These are phyloP conservation scores for Pherbina coryleti DNA, from an alignment of 2,888 invertebrate species.

Conservation along the genomic window DNA sequence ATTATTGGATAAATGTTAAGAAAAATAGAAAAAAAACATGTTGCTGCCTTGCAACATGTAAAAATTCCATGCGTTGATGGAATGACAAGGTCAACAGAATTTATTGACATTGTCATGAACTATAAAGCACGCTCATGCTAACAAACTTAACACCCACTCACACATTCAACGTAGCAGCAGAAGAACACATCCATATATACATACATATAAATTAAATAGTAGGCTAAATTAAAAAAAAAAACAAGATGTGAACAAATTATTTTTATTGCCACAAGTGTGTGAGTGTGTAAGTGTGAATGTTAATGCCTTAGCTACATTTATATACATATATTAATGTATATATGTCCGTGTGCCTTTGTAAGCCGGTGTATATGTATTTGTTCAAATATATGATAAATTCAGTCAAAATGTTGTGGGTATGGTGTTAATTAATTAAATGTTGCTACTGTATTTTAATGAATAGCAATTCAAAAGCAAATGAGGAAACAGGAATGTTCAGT, in stretches of 20 bases:
- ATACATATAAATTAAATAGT: neutral
- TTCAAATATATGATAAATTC: no score
- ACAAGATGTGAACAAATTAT: neutral
- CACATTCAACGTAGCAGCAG: neutral
- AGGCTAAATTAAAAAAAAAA: neutral
- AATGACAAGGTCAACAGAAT: neutral
- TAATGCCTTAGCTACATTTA: neutral
- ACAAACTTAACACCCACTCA: constrained; percentile 1
- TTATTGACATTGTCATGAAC: neutral
- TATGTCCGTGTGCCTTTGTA: no score
- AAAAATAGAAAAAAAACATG: neutral
- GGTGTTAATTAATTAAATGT: no score
- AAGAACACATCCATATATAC: neutral
- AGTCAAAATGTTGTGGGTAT: no score
- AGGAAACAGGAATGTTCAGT: no score
- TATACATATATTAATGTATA: no score
- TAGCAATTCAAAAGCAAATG: no score
- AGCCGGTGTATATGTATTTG: no score
- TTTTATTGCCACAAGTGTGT: neutral
- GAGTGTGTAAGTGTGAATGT: neutral
- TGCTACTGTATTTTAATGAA: no score
- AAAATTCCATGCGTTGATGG: neutral
- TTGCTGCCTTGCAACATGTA: neutral
- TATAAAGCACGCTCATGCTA: no score
- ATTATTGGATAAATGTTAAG: neutral